Base-by-base conservation (phyloP, 2,888 invertebrate species). In the Gasteruption jaculator region DNA sequence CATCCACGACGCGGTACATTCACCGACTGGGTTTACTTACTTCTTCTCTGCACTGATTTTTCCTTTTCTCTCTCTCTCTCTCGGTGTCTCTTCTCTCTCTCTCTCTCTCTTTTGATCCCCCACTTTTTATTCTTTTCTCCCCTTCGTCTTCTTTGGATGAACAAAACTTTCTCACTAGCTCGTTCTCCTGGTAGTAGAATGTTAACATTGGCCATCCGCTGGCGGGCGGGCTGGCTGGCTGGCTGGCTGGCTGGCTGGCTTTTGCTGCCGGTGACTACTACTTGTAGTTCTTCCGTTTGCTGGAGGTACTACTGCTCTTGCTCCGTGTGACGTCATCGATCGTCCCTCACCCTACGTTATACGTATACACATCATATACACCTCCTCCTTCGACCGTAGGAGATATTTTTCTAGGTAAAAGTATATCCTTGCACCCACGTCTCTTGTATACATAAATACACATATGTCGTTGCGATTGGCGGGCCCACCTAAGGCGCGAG, bases 281-380 rank as follows among this genome's bases (percentile, higher is more conserved):
- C 42, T 35, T 15, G 5, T 34, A 14, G 4, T 34, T n/a, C 37
- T 31, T 10, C 22, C n/a, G 19, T 40, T 33, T 32, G 35, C 32
- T 38, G 41, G 43, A 38, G 29, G 10, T 27, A 10, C 14, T 31
- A 30, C 41, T 41, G 41, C 41, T 45, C 35, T 43, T 45, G 43
- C 41, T 48, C 45, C 51, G 46, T 46, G 43, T 59, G 58, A 60
- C 58, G 59, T 60, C 59, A 60, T 60, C 52, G 58, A 60, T 58
- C 57, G 58, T 49, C 45, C 57, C 53, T 50, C 48, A 45, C 37
- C 38, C 38, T 29, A 22, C 33, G 18, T 24, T 8, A 24, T 24
- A 24, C 24, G n/a, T 24, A n/a, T 24, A n/a, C n/a, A n/a, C n/a
- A n/a, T n/a, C n/a, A n/a, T n/a, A n/a, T n/a, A n/a, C n/a, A n/a